Evolutionary conservation across 2,113 vertebrate species (phyloP), one percentile per base, ranked within the genome.

Genomic region (Balaeniceps rex): DNA sequence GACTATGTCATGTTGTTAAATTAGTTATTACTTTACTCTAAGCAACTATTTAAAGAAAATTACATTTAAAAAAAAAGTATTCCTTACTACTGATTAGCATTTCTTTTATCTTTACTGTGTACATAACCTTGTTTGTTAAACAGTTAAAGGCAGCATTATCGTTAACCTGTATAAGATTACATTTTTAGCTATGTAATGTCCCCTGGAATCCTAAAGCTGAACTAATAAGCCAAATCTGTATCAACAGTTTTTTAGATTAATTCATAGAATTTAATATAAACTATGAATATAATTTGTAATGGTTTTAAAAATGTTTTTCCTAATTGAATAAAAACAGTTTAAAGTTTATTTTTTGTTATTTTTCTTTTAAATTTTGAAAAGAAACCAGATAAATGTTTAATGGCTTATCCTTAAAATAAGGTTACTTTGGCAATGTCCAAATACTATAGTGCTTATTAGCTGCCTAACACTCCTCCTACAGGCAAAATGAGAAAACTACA

Each of bases 401-500:
- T 47, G 44, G 51, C 19, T 71, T 91, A 15, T 64, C 52, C 21
- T 75, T 89, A 71, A 81, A 55, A 42, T 36, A 42, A 57, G 4
- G 36, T 66, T 92, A 12, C 77, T 94, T 91, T 85, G 49, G 19
- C 34, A 52, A 16, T 54, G 51, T 68, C 26, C 25, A 57, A 51
- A 87, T 84, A 14, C 10, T 82, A 2, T 66, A 87, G 66, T 65
- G 81, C 42, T 91, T 91, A 97, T 97, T 97, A 97, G 70, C 87
- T 97, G 96, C 96, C 94, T 96, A 97, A 90, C 85, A 82, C 97
- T 97, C 98, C 98, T 97, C 98, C 98, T 98, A 96, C 97, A 98
- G 98, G 98, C 88, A 87, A 94, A 82, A 71, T 71, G 66, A 84
- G 71, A 88, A 92, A 98, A 98, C 94, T 98, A 24, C 98, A 98